Base-by-base conservation (phyloP, 2,113 vertebrate genomes). In the Paratilapia polleni region DNA sequence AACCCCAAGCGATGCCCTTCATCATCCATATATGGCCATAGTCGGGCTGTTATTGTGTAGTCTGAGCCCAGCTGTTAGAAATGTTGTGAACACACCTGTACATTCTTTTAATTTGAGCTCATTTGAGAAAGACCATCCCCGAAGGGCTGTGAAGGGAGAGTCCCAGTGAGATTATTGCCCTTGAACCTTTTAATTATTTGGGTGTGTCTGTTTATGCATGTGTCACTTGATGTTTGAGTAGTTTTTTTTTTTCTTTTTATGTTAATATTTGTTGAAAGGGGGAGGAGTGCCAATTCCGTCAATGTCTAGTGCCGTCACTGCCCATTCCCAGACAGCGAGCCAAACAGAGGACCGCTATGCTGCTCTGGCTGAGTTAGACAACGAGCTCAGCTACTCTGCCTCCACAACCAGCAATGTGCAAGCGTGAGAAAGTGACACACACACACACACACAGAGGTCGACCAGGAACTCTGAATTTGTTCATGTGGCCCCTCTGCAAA, bases 281-380 rank as follows among this genome's bases (percentile, higher is more conserved):
- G 93, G 95, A 74, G 93, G 93, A 36, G 93, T 95, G 85, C 94
- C 96, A 24, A 93, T 95, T 61, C 94, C 95, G 0, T 93, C 95
- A 2, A 74, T 93, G 77, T 94, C 95, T 36, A 96, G 95, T 90
- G 95, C 96, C 41, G 96, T 96, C 38, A 90, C 94, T 12, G 41
- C 94, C 95, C 90, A 95, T 91, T 92, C 96, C 81, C 97, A 96
- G 83, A 52, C 93, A 41, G 91, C 94, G 3, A 95, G 95, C 88
- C 63, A 87, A 43, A 52, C 70, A 61, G 96, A 96, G 84, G 97
- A 99, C 95, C 98, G 98, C 93, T 99, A 99, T 11, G 98, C 97
- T 22, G 97, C 97, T 28, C 91, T 99, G 87, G 97, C 97, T 2
- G 97, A 99, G 88, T 92, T 99, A 47, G 97, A 98, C 96, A 98